Evolutionary conservation across 2,888 invertebrate genomes (phyloP), one percentile per base, ranked within the genome.

Genomic region (Dolichomitus sp.): DNA sequence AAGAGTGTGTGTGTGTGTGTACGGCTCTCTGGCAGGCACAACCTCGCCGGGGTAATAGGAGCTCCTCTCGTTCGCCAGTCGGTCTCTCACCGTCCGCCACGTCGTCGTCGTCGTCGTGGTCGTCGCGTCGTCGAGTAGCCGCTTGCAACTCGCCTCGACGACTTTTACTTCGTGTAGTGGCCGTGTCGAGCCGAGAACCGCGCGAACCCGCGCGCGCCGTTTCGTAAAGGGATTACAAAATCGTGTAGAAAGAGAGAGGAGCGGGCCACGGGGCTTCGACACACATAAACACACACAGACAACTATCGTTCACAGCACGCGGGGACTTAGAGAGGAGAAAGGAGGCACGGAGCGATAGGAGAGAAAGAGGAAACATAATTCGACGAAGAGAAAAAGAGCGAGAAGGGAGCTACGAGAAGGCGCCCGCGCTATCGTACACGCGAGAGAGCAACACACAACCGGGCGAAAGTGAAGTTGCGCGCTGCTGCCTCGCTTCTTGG

Each of bases 151-250:
- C 69, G 59, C 78, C 70, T 59, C 73, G 81, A 84, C 81, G 84
- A 86, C 86, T 86, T 86, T 86, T 86, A 86, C 84, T 81, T 77
- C 72, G 77, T 7, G 42, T 54, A 72, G 75, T 33, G 79, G 69
- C 52, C 33, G 69, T 65, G 52, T 70, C 69, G 79, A 48, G 48
- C 61, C 42, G 54, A 73, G 68, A 68, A 65, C 66, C 33, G 66
- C 59, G 81, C 79, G 68, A n/a, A n/a, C n/a, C n/a, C 73, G 57
- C 84, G 87, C 80, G 84, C 84, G 75, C 75, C 84, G 78, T 85
- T 91, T 91, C 91, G 91, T 90, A 91, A 91, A 89, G 87, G 90
- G 89, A 91, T 91, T 91, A 91, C 91, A 90, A 91, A 91, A 91
- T 89, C 88, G 89, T 88, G 87, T 88, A 88, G 89, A 88, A 86